phyloP scores from a whole-genome alignment of 2,113 vertebrate species.

The Pycnonotus jocosus region DNA sequence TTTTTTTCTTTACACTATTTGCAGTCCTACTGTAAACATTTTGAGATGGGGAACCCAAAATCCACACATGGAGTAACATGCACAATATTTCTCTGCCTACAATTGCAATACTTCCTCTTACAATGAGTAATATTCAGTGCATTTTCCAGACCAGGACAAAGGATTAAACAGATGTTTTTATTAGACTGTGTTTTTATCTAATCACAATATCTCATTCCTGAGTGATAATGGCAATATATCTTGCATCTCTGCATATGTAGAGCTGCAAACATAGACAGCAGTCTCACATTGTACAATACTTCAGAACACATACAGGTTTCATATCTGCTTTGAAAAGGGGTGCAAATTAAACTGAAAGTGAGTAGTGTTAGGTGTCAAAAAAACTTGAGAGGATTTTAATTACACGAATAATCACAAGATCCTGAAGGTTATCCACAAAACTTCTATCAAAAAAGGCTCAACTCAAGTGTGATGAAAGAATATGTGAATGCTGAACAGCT shows the following conservation, averaged over 20 bases:
- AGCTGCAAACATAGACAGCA: not conserved
- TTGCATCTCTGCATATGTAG: not conserved
- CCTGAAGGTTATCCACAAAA: not conserved
- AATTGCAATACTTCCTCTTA: not conserved
- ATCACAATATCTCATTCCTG: not conserved
- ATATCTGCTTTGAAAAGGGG: not conserved
- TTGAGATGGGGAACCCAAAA: not conserved
- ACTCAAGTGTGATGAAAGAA: not conserved
- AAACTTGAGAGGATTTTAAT: constrained; percentile 30
- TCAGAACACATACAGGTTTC: not conserved
- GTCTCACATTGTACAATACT: not conserved
- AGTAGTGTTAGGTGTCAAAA: not conserved
- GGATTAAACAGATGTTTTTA: not conserved
- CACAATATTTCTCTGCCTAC: not conserved
- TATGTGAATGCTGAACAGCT: not conserved
- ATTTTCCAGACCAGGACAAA: not conserved
- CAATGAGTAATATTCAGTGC: not conserved
- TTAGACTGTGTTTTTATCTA: not conserved
- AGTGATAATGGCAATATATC: not conserved
- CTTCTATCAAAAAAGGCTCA: not conserved
- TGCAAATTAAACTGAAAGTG: constrained; percentile 15
- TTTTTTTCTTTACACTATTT: not conserved
- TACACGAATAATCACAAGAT: not conserved
- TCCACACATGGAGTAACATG: fast-evolving
- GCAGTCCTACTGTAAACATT: not conserved